Evolutionary conservation across 2,797 vertebrate genomes (phyloP).

Genomic region (Crax fasciolata): DNA sequence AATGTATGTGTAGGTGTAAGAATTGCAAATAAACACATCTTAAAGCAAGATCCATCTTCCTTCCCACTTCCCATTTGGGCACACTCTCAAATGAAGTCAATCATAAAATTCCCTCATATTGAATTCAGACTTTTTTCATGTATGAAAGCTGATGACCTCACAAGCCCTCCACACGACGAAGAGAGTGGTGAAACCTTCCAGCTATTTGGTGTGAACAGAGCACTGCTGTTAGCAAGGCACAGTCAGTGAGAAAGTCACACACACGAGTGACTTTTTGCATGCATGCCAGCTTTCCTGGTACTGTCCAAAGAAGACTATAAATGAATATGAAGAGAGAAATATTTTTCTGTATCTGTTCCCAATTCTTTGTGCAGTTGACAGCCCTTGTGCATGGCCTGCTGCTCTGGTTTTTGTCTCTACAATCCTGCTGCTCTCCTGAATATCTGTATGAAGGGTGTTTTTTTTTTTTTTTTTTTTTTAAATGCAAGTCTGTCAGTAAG

Average conservation of each 20-base stretch:
- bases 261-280: background rate
- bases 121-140: background rate
- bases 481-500: background rate
- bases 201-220: background rate
- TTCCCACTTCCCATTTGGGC: background rate
- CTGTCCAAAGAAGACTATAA: background rate
- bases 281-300: rapidly evolving
- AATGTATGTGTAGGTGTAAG: background rate
- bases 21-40: conserved; percentile 60
- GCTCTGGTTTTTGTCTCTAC: conserved; percentile 4
- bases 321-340: background rate
- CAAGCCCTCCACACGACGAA: background rate
- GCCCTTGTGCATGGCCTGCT: background rate
- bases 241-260: background rate
- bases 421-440: background rate
- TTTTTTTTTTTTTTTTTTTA: background rate
- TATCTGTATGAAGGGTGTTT: background rate
- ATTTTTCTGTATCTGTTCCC: background rate
- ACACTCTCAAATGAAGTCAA: background rate
- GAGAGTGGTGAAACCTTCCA: background rate
- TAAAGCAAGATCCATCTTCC: conserved; percentile 44
- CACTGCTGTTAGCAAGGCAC: background rate
- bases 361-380: background rate
- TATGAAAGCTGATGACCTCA: conserved; percentile 21
- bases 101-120: background rate